Evolutionary conservation across 1,140 invertebrate genomes (phyloP).

Genomic region (Cataglyphis hispanica): DNA sequence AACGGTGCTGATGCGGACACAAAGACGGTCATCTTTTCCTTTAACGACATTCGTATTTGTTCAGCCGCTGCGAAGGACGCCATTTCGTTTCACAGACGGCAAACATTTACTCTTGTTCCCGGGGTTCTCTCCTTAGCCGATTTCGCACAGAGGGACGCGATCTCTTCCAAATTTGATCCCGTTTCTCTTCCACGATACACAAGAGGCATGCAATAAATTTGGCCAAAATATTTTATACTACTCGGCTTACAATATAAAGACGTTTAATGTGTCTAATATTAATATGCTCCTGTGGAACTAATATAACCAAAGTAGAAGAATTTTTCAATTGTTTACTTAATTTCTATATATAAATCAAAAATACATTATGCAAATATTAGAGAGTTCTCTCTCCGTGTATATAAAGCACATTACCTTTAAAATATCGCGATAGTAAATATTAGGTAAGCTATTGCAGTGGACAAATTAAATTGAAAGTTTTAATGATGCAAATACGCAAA

Average conservation of each 20-base stretch:
- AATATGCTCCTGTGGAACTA: neutral
- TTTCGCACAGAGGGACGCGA: conserved; percentile 51
- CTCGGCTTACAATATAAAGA: neutral
- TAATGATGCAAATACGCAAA: conserved; percentile 7
- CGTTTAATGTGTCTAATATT: conserved; percentile 27
- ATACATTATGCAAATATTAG: neutral
- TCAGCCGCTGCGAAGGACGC: conserved; percentile 69
- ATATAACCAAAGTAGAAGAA: neutral
- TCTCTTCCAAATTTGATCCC: conserved; percentile 65
- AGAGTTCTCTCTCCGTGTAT: neutral
- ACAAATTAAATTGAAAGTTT: conserved; percentile 42
- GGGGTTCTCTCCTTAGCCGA: conserved; percentile 62
- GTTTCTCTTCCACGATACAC: conserved; percentile 13
- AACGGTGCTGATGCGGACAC: conserved; percentile 6
- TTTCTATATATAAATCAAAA: neutral
- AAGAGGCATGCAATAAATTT: conserved; percentile 33
- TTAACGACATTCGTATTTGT: conserved; percentile 70
- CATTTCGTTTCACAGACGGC: conserved; percentile 71
- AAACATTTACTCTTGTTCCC: conserved; percentile 76
- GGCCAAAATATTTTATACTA: neutral
- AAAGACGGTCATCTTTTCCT: conserved; percentile 31
- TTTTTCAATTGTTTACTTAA: neutral
- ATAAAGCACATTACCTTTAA: neutral
- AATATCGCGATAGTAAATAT: conserved; percentile 21
- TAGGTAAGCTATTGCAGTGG: conserved; percentile 1